Base-by-base conservation (phyloP, 2,888 invertebrate genomes). In the Masnerella sp. region DNA sequence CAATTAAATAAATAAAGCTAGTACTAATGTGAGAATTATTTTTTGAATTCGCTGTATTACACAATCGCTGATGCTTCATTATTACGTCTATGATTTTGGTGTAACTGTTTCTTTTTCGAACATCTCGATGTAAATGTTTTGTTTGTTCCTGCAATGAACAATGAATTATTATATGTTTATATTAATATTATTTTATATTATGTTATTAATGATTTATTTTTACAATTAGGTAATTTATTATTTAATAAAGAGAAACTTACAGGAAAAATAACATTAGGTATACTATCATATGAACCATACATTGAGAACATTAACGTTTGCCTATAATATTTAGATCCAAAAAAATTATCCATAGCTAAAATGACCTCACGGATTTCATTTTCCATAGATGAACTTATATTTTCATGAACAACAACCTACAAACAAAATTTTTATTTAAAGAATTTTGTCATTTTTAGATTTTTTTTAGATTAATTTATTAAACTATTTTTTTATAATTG, bases 301-400 rank as follows among this genome's bases (percentile, higher is more conserved):
- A 95, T 88, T 0, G 92, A 90, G 78, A 94, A 93, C 74, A 93
- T 90, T 0, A 90, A 89, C 0, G 90, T 91, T 11, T 90, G 89
- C 2, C 88, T 88, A 30, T 75, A 67, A 78, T 86, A 89, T 34
- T 89, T 89, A 81, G 90, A 90, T 36, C 95, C 95, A 83, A 95
- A 95, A 22, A 93, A 85, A 77, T 90, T 89, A 82, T 94, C 93
- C 80, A 95, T 88, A 76, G 92, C 91, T 9, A 92, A 89, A 32
- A 95, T 89, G 0, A 93, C 91, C 75, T 93, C 91, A 62, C 92
- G 89, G 0, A 94, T 91, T 83, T 95, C 95, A 78, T 92, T 91
- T 18, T 88, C 87, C 76, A 93, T 89, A 77, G 91, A 87, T 2
- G 87, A 75, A 0, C 91, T 88, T 2, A 90, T 82, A 69, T 92